These are phyloP conservation scores for Rhinopithecus roxellana DNA, from an alignment of 2,113 vertebrate genomes.

Conservation along the genomic window DNA sequence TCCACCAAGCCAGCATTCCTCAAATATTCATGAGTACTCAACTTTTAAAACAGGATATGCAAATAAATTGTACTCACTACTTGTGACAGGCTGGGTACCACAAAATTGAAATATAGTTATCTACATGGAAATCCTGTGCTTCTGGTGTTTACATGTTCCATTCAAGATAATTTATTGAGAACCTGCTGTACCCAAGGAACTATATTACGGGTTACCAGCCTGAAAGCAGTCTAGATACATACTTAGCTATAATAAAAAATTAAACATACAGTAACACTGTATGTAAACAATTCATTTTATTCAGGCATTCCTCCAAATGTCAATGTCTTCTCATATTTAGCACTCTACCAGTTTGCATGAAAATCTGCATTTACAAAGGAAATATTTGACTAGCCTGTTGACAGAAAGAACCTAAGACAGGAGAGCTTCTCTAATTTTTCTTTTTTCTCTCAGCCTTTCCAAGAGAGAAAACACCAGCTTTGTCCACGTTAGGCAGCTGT, in stretches of 20 bases:
- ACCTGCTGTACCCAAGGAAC: background rate
- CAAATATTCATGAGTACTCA: background rate
- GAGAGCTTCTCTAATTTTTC: background rate
- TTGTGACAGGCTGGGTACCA: background rate
- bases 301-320: background rate
- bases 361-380: slow-evolving; percentile 15
- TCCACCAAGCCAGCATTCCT: fast-evolving
- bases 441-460: background rate
- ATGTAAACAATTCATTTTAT: background rate
- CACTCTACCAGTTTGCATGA: background rate
- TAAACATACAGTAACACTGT: background rate
- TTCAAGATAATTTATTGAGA: background rate
- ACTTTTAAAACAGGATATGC: background rate
- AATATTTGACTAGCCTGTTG: background rate
- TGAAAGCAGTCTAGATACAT: background rate
- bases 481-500: background rate
- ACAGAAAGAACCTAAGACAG: background rate
- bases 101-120: background rate
- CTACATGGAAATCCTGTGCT: background rate
- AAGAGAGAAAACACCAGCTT: background rate
- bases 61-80: background rate
- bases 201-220: background rate
- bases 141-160: background rate
- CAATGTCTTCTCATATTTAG: background rate
- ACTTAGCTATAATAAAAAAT: background rate